Base-by-base conservation (phyloP, 2,113 vertebrate genomes). In the Lepus timidus region DNA sequence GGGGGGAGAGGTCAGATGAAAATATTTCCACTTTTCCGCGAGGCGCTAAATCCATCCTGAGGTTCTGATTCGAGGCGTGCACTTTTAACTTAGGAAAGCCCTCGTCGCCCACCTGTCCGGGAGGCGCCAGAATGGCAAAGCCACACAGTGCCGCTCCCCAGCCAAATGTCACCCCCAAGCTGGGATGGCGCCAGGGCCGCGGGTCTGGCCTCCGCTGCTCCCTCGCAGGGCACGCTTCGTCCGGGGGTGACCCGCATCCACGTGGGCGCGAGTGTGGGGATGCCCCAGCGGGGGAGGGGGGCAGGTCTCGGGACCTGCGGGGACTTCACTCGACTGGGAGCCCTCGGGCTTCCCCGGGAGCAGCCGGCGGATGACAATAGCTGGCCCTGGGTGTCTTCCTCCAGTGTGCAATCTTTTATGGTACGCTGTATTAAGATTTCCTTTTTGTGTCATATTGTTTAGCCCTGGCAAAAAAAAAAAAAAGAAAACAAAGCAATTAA, bases 401-500 rank as follows among this genome's bases (percentile, higher is more conserved):
- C 91, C 97, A 97, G 91, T 90, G 97, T 96, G 95, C 96, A 94
- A 97, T 97, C 97, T 98, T 98, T 98, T 96, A 97, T 98, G 96
- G 96, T 76, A 71, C 84, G 96, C 97, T 97, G 97, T 97, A 98
- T 98, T 98, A 98, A 98, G 98, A 96, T 97, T 98, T 98, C 98
- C 98, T 97, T 98, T 97, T 95, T 98, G 98, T 98, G 98, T 98
- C 98, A 98, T 97, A 98, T 98, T 98, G 98, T 98, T 98, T 98
- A 98, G 97, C 97, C 98, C 92, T 91, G 97, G 97, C 39, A 91
- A 96, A 96, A 96, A 96, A 97, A 94, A 98, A 89, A 96, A 95
- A 97, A 97, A 97, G 96, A 97, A 98, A 98, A 99, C 98, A 99
- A 99, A 99, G 99, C 99, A 99, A 99, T 99, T 99, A 98, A 99